Base-by-base conservation (phyloP, 2,113 vertebrate species). In the Australoheros scitulus region DNA sequence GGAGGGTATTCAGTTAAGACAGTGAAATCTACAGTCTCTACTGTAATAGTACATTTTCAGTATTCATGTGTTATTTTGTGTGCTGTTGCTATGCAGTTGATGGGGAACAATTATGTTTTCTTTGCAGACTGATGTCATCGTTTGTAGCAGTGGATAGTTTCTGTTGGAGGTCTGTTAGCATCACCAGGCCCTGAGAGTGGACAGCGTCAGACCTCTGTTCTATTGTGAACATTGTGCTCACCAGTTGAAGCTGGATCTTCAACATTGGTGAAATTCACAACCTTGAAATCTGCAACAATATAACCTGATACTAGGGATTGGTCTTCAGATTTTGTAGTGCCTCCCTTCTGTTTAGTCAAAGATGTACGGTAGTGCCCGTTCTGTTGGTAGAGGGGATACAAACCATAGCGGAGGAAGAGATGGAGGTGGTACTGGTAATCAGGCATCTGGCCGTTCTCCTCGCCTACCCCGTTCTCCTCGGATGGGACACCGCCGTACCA, bases 361-460 rank as follows among this genome's bases (percentile, higher is more conserved):
- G 89, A 99, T 99, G 98, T 99, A 99, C 29, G 97, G 98, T 82
- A 99, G 98, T 76, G 96, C 98, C 79, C 97, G 98, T 22, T 98
- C 98, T 1, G 97, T 99, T 81, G 97, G 97, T 61, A 98, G 98
- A 95, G 96, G 93, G 88, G 98, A 99, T 89, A 95, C 96, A 81
- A 96, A 95, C 79, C 95, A 95, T 57, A 88, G 94, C 26, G 94
- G 91, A 9, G 94, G 92, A 41, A 97, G 96, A 92, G 93, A 95
- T 83, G 91, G 86, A 79, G 77, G 92, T 20, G 79, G 90, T n/a
- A 20, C 82, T 10, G 80, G 82, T 91, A 96, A 83, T 91, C 98
- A 98, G 95, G 98, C 97, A 81, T 97, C 98, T 2, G 97, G 98
- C 17, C 97, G 97, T 20, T 99, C 98, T 6, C 98, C 98, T 20